Evolutionary conservation across 2,797 vertebrate species (phyloP).

Genomic region (Sebastes minor): DNA sequence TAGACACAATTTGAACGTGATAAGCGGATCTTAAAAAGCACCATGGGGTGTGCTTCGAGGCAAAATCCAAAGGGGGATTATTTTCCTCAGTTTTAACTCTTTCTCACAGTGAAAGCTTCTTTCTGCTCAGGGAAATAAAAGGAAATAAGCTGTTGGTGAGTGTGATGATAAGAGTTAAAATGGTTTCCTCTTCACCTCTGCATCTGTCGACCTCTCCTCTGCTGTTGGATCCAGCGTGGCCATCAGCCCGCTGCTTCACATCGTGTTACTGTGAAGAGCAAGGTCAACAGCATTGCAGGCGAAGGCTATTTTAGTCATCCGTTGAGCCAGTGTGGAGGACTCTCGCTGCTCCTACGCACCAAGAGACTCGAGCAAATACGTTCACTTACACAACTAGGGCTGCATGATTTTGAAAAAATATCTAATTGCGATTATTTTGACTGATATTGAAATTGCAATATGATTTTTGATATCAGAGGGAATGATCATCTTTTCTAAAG

Average conservation of each 20-base stretch:
- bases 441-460: too few relatives aligned
- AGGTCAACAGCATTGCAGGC: conserved; percentile 36
- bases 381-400: not conserved
- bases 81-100: not conserved
- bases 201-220: not conserved
- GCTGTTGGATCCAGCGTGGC: not conserved
- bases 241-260: conserved; percentile 18
- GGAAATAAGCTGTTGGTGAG: not conserved
- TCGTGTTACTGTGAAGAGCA: conserved; percentile 17
- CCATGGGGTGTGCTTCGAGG: not conserved
- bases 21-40: conserved; percentile 2
- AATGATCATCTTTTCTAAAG: too few relatives aligned
- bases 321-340: not conserved
- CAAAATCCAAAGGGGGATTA: conserved; percentile 4
- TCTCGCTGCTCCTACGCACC: not conserved
- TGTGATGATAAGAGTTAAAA: not conserved
- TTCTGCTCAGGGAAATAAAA: not conserved
- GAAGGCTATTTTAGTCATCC: conserved; percentile 14
- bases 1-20: conserved; percentile 19
- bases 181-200: not conserved
- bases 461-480: too few relatives aligned
- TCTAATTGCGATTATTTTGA: too few relatives aligned
- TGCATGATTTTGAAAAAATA: too few relatives aligned
- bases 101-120: not conserved
- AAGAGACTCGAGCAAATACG: not conserved